Conservation (phyloP, 1,140 invertebrate species). For the Coptotermes formosanus region DNA sequence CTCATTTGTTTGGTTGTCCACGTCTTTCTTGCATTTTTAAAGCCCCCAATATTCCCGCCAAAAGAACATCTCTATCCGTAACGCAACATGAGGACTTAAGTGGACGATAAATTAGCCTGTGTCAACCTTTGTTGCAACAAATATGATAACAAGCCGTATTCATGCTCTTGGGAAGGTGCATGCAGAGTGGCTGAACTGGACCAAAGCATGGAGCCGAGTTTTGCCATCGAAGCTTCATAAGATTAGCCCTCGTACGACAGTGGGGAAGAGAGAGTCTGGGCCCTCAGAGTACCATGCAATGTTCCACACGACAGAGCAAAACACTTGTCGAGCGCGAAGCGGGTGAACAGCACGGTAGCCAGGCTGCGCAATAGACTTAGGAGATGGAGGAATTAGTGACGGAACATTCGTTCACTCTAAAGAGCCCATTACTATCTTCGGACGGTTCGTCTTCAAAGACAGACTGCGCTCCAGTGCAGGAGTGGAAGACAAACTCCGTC, state of each 20-base stretch:
- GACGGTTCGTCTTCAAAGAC: too few species aligned
- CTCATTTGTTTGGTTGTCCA: too few species aligned
- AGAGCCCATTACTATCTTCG: not conserved
- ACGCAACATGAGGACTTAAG: too few species aligned
- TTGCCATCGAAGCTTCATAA: too few species aligned
- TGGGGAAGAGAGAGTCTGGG: not conserved
- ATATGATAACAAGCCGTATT: not conserved
- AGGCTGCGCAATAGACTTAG: too few species aligned
- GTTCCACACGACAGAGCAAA: slow-evolving; percentile 17
- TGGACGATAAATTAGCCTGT: too few species aligned
- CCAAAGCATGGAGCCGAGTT: not conserved
- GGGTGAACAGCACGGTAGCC: not conserved
- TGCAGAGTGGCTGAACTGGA: not conserved
- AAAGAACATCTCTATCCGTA: too few species aligned
- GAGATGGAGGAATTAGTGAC: not conserved
- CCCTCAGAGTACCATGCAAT: not conserved
- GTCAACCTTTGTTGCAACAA: too few species aligned
- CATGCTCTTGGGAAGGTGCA: not conserved
- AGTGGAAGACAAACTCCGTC: not conserved
- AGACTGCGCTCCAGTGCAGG: not conserved
- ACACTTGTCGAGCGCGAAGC: not conserved
- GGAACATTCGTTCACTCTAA: not conserved
- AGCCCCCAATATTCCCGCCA: too few species aligned
- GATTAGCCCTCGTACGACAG: too few species aligned
- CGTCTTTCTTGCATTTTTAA: too few species aligned